Conservation (phyloP, 2,888 invertebrate genomes). For the Anticlea derivata region DNA sequence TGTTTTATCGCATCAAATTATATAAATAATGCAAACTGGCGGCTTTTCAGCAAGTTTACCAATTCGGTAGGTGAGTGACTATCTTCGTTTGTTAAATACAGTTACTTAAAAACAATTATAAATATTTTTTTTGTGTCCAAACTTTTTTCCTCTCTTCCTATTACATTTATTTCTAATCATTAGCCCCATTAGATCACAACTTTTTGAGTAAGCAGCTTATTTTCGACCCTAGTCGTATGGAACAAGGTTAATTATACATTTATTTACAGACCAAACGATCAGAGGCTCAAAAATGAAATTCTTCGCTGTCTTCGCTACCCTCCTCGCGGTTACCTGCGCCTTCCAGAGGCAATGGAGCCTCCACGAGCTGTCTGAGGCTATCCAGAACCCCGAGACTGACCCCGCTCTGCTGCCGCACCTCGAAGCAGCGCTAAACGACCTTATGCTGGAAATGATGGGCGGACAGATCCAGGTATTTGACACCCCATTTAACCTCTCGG, state of each 20-base stretch:
- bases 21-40: slow-evolving; percentile 29
- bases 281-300: slow-evolving; percentile 57
- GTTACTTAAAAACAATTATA: too few relatives aligned
- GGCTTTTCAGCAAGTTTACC: slow-evolving; percentile 29
- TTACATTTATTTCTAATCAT: too few relatives aligned
- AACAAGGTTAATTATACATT: background rate
- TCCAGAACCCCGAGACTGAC: slow-evolving; percentile 54
- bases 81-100: too few relatives aligned
- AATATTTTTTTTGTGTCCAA: too few relatives aligned
- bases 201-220: too few relatives aligned
- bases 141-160: too few relatives aligned
- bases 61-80: slow-evolving; percentile 33
- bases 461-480: slow-evolving; percentile 50
- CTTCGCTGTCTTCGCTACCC: slow-evolving; percentile 58
- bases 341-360: slow-evolving; percentile 34
- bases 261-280: slow-evolving; percentile 10
- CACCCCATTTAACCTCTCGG: too few relatives aligned
- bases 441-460: slow-evolving; percentile 44
- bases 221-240: too few relatives aligned
- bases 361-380: slow-evolving; percentile 49
- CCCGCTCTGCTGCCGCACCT: slow-evolving; percentile 55
- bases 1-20: slow-evolving; percentile 29
- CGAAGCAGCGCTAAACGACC: slow-evolving; percentile 54
- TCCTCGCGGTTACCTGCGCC: slow-evolving; percentile 46
- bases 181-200: too few relatives aligned